phyloP scores from a whole-genome alignment of 2,113 vertebrate species.

The Lynx canadensis region DNA sequence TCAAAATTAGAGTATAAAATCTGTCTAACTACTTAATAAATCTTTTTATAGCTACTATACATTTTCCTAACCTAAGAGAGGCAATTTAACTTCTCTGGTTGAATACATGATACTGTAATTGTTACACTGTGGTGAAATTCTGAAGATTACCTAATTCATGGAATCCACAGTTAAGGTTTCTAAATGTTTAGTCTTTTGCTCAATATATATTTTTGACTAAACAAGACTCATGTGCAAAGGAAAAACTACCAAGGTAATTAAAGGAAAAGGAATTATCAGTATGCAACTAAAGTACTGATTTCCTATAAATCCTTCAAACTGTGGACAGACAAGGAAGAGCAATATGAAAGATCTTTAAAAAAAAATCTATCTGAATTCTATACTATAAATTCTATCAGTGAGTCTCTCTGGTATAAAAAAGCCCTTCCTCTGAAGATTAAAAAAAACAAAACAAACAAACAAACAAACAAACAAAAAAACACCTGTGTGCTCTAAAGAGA shows the following conservation, averaged over 20 bases:
- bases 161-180: conserved; percentile 16
- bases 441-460: not conserved
- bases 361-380: not conserved
- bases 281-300: not conserved
- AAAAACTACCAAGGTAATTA: conserved; percentile 9
- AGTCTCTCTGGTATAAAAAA: not conserved
- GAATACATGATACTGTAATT: not conserved
- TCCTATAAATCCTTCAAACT: not conserved
- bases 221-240: not conserved
- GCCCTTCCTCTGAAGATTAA: not conserved
- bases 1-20: conserved; percentile 43
- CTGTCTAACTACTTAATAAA: not conserved
- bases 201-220: not conserved
- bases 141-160: not conserved
- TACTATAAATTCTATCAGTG: not conserved
- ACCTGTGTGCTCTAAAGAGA: not conserved
- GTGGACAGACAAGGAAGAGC: not conserved
- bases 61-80: conserved; percentile 18
- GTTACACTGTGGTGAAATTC: not conserved
- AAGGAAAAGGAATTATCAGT: not conserved
- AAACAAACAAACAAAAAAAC: not conserved
- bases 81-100: not conserved
- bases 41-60: not conserved
- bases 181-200: conserved; percentile 11
- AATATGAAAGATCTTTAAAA: not conserved